Evolutionary conservation across 1,140 invertebrate species (phyloP), one percentile per base, ranked within the genome.

Genomic region (Camponotus pennsylvanicus): DNA sequence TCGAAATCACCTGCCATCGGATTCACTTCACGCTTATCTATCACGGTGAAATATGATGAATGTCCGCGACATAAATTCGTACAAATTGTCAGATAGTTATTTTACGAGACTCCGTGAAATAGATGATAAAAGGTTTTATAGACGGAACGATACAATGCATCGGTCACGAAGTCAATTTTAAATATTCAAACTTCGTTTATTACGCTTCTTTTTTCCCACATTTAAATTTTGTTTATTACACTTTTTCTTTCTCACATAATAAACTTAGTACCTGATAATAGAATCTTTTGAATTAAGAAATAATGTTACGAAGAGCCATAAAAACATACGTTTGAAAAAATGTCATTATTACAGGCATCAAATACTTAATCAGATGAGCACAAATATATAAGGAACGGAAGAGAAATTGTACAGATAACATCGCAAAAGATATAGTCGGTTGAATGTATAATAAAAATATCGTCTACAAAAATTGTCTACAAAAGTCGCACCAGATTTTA

Each of bases 1-100:
- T 61, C 15, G 15, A 37, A 52, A 55, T 0, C 15, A 70, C 18
- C 37, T 57, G 63, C 0, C n/a, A 52, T 52, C 49, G 15, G 73
- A 64, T 61, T 34, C 45, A n/a, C 77, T 70, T 77, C 45, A 40
- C 45, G 77, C 40, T 59, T 73, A 59, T 64, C 1, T 69, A 32
- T 15, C 52, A 8, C 4, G 27, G 13, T 32, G 11, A 11, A 69
- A 11, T 18, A 6, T 37, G 21, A 34, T 7, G 7, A 55, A 37
- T 34, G 27, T 52, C 49, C n/a, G 13, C 27, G n/a, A 45, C 67
- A 59, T 71, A 70, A 59, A 82, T 55, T 71, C 37, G 21, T 69
- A 69, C 13, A 34, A 34, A 13, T 45, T 66, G 61, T 78, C 42
- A 42, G 15, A 18, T 66, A 27, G 3, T 40, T 59, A 45, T 73